Evolutionary conservation across 92 coral and sea anemone genomes (phyloP), one percentile per base, ranked within the genome.

Genomic region (Zoanthus sociatus): DNA sequence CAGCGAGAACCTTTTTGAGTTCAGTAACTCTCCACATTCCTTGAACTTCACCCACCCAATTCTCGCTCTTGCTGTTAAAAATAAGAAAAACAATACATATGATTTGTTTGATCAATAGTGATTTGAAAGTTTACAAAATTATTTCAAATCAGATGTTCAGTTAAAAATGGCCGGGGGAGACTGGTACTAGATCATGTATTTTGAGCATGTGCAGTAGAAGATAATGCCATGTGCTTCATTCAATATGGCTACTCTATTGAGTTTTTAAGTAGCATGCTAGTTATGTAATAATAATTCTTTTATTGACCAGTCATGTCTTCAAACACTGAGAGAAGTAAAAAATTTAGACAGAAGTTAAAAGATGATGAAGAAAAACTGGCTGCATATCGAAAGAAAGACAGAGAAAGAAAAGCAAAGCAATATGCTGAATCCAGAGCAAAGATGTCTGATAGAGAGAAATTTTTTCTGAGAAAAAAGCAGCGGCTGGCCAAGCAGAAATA

Each of bases 321-420:
- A 76, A 84, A 76, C 68, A 70, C 83, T 74, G 88, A 89, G 66
- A 89, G 88, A 79, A 89, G 78, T 63, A 89, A 73, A 86, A 89
- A 71, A 69, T 69, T 33, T 68, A 89, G 89, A 67, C 58, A 84
- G 71, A 84, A 69, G 51, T 46, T 84, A 51, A 89, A 73, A 84
- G 70, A 78, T 37, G 88, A 90, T 72, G 67, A 48, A 64, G 77
- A 79, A 78, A 90, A 85, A 58, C 78, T 85, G 20, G 69, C 82
- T 17, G 88, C 67, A 60, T 78, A 63, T 77, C 71, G 58, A 82
- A 87, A 77, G 82, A 90, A 67, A 71, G 88, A 90, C 61, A 87
- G 93, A 82, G 78, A 90, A 53, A 69, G 88, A 82, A 87, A 82
- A 77, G 89, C 73, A 73, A 86, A 75, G 45, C 74, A 72, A 9